These are phyloP conservation scores for Anser brachyrhynchus DNA, from an alignment of 2,113 vertebrate genomes.

Conservation along the genomic window DNA sequence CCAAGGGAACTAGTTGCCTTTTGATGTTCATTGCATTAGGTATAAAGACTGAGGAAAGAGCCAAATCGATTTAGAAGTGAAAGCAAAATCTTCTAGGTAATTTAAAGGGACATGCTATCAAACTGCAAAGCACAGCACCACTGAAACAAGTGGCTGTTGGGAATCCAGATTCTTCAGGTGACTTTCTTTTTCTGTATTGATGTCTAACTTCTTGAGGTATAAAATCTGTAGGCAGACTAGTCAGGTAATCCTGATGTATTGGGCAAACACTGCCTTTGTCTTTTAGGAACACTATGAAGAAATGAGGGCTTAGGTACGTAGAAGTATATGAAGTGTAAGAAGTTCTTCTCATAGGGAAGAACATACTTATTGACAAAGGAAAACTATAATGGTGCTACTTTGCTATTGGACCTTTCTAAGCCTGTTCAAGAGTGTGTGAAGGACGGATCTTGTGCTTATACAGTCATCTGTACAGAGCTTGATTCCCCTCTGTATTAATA, in stretches of 20 bases:
- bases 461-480: background rate
- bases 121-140: background rate
- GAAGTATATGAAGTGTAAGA: background rate
- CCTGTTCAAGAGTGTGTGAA: background rate
- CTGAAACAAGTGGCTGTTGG: background rate
- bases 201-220: background rate
- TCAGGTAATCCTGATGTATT: background rate
- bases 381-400: background rate
- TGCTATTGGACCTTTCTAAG: background rate
- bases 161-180: background rate
- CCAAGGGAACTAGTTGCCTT: background rate
- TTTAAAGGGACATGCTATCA: background rate
- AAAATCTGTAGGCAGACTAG: background rate
- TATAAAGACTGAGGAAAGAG: background rate
- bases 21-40: background rate
- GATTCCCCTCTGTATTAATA: background rate
- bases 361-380: background rate
- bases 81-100: background rate
- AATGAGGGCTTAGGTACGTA: background rate
- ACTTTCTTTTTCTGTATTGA: background rate
- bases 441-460: background rate
- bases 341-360: background rate
- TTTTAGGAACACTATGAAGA: background rate
- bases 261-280: background rate
- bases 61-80: background rate